Evolutionary conservation across 2,888 invertebrate species (phyloP).

Genomic region (Mythimna pallens): DNA sequence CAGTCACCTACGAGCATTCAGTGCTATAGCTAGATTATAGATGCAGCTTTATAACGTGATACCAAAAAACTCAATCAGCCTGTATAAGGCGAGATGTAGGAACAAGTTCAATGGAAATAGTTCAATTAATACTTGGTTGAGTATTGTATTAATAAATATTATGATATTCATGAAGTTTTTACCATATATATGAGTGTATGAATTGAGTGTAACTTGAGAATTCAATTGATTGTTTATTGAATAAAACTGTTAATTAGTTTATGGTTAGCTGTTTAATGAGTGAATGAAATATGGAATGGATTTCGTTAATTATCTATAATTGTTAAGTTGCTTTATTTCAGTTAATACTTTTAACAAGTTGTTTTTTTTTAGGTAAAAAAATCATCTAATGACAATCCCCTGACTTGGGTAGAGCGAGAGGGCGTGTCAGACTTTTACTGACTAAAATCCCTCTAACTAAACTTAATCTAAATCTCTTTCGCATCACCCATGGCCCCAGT

Average conservation of each 20-base stretch:
- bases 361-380: not conserved
- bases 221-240: slow-evolving; percentile 25
- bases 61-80: slow-evolving; percentile 19
- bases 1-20: slow-evolving; percentile 48
- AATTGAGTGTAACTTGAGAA: slow-evolving; percentile 46
- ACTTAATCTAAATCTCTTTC: too few species aligned
- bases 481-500: too few species aligned
- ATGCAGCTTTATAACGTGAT: slow-evolving; percentile 15
- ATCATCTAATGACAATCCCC: too few species aligned
- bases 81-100: not conserved
- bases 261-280: slow-evolving; percentile 3
- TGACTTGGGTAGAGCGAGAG: too few species aligned
- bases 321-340: slow-evolving; percentile 12
- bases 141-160: slow-evolving; percentile 47
- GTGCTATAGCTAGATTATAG: slow-evolving; percentile 25
- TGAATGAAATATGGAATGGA: not conserved
- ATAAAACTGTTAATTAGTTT: slow-evolving; percentile 32
- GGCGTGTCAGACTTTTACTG: too few species aligned
- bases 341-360: not conserved
- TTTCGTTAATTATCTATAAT: slow-evolving; percentile 10
- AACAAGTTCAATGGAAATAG: slow-evolving; percentile 43
- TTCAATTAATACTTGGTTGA: slow-evolving; percentile 49
- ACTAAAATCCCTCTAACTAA: too few species aligned
- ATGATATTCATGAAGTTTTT: slow-evolving; percentile 53
- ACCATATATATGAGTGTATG: slow-evolving; percentile 7